Percentiles rank a stretch among this genome's conserved stretches.
These are phyloP conservation scores for Notodonta ziczac DNA, from an alignment of 2,888 invertebrate genomes.

Conservation along the genomic window DNA sequence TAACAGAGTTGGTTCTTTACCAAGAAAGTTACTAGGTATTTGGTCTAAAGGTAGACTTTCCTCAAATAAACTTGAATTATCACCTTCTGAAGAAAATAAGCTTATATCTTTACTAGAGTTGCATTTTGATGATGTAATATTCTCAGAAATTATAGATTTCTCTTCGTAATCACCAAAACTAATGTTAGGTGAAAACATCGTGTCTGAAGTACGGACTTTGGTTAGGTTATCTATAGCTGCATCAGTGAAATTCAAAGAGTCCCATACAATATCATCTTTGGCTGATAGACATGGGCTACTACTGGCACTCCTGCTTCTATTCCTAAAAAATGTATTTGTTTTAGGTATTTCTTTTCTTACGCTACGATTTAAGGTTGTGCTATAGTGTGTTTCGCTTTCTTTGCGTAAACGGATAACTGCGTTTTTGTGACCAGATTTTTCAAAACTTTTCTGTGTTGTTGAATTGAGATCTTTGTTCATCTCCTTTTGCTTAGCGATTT, in stretches of 20 bases:
- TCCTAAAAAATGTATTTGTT: conserved; percentile 3
- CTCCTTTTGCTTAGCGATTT: neutral
- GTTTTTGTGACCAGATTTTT: conserved; percentile 2
- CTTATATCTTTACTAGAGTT: conserved; percentile 64
- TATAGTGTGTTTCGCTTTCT: conserved; percentile 6
- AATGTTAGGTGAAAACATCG: conserved; percentile 66
- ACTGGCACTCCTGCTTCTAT: conserved; percentile 13
- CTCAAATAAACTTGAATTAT: conserved; percentile 83
- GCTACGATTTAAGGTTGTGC: neutral
- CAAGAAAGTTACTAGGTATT: conserved; percentile 75
- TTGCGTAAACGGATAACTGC: neutral
- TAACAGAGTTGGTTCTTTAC: conserved; percentile 52
- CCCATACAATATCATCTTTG: conserved; percentile 68
- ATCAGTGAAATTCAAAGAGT: conserved; percentile 68
- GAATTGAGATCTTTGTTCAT: neutral
- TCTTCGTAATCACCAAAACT: conserved; percentile 62
- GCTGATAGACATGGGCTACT: conserved; percentile 16
- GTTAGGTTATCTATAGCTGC: conserved; percentile 59
- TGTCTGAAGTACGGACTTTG: conserved; percentile 52
- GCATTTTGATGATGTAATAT: conserved; percentile 35
- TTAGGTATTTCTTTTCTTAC: conserved; percentile 5
- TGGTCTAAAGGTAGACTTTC: conserved; percentile 83
- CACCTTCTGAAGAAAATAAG: conserved; percentile 75
- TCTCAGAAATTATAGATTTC: conserved; percentile 32
- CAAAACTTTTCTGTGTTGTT: conserved; percentile 1